Conservation (phyloP, 2,113 vertebrate genomes). For the Myodes glareolus region DNA sequence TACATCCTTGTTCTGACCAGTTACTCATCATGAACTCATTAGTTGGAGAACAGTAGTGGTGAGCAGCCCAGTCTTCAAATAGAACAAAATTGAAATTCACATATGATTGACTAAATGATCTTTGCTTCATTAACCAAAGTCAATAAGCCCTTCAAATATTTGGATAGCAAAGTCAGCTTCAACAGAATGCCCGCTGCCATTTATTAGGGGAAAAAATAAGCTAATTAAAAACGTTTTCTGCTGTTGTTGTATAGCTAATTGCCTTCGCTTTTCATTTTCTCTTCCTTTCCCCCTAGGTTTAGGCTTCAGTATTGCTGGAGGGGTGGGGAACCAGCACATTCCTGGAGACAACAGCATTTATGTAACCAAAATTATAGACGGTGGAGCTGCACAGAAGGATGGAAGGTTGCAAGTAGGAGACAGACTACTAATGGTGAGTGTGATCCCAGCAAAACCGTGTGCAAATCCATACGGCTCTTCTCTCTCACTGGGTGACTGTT, state of each 20-base stretch:
- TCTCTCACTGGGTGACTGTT: neutral
- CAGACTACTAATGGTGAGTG: conserved; percentile 95
- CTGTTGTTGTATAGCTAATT: neutral
- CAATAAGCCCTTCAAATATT: conserved; percentile 39
- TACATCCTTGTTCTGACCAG: neutral
- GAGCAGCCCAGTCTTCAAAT: neutral
- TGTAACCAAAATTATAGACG: conserved; percentile 98
- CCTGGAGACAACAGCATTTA: conserved; percentile 99
- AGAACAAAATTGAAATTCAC: neutral
- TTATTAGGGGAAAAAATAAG: conserved; percentile 22
- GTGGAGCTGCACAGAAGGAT: conserved; percentile 96
- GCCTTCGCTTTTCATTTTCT: neutral
- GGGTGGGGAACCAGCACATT: conserved; percentile 98
- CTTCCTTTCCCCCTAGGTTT: conserved; percentile 87
- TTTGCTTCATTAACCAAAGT: conserved; percentile 29
- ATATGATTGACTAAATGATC: neutral
- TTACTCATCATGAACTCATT: neutral
- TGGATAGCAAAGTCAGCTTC: neutral
- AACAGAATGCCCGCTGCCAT: neutral
- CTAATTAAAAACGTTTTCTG: neutral
- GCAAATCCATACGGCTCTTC: neutral
- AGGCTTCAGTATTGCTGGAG: conserved; percentile 98
- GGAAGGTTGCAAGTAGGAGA: conserved; percentile 95
- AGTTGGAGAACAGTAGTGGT: neutral
- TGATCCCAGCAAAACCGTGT: neutral